phyloP scores from a whole-genome alignment of 2,797 vertebrate species.

The Urosaurus nigricauda region DNA sequence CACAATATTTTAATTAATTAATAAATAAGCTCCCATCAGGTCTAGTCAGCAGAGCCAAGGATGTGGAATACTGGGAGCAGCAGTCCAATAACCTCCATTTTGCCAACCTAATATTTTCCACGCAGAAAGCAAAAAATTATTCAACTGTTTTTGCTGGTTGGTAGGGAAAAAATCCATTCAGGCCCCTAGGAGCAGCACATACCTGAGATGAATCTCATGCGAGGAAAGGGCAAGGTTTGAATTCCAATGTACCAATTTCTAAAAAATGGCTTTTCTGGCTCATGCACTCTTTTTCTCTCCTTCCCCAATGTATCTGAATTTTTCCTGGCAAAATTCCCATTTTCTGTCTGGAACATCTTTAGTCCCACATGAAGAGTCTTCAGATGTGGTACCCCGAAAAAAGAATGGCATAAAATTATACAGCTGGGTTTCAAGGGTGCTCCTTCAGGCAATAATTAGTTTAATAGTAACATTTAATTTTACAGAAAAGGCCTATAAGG shows the following conservation, averaged over 20 bases:
- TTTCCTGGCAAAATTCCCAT: background rate
- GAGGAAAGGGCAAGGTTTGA: too few relatives aligned
- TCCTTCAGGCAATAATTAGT: conserved; percentile 21
- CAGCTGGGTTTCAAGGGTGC: background rate
- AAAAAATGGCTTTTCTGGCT: background rate
- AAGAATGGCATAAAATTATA: conserved; percentile 2
- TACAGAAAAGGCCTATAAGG: conserved; percentile 1
- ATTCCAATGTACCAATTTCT: background rate
- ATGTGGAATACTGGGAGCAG: too few relatives aligned
- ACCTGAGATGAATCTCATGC: too few relatives aligned
- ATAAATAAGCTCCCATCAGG: too few relatives aligned
- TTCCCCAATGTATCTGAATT: background rate
- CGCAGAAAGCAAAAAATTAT: too few relatives aligned
- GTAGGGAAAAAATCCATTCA: too few relatives aligned
- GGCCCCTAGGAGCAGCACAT: too few relatives aligned
- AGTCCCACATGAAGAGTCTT: background rate
- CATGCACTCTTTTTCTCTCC: rapidly evolving
- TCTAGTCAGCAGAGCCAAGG: too few relatives aligned
- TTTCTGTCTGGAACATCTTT: background rate
- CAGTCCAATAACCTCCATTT: too few relatives aligned
- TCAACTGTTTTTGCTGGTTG: too few relatives aligned
- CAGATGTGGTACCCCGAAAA: background rate
- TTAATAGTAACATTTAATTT: conserved; percentile 22
- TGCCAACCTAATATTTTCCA: too few relatives aligned
- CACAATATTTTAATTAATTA: too few relatives aligned